Conservation (phyloP, 2,797 vertebrate species). For the Enoplosus armatus region DNA sequence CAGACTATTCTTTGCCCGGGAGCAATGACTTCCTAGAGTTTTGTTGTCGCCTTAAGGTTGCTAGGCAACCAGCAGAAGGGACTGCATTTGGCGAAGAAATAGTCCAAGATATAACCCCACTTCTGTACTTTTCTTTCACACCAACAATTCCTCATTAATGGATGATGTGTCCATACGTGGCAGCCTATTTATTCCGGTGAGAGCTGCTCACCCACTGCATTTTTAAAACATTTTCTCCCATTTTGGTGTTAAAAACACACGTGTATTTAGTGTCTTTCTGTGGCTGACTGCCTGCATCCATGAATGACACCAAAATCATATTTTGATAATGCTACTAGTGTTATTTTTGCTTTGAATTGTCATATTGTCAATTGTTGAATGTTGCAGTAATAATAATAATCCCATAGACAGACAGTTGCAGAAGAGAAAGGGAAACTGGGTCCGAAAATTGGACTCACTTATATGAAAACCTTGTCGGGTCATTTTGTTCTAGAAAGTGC, state of each 20-base stretch:
- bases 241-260: neutral
- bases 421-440: neutral
- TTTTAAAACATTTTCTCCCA: neutral
- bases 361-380: neutral
- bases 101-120: neutral
- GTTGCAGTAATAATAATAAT: neutral
- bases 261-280: neutral
- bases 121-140: neutral
- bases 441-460: conserved; percentile 10
- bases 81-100: neutral
- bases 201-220: neutral
- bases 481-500: neutral
- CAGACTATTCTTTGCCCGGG: neutral
- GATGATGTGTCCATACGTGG: neutral
- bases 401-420: neutral
- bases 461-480: neutral
- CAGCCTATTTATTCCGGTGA: neutral
- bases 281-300: neutral
- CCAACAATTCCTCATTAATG: neutral
- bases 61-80: neutral
- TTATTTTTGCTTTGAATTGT: neutral
- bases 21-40: neutral
- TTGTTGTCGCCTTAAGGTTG: neutral
- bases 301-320: neutral
- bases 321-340: neutral